phyloP scores from a whole-genome alignment of 2,888 invertebrate species.

The Brachyopa scutellaris region DNA sequence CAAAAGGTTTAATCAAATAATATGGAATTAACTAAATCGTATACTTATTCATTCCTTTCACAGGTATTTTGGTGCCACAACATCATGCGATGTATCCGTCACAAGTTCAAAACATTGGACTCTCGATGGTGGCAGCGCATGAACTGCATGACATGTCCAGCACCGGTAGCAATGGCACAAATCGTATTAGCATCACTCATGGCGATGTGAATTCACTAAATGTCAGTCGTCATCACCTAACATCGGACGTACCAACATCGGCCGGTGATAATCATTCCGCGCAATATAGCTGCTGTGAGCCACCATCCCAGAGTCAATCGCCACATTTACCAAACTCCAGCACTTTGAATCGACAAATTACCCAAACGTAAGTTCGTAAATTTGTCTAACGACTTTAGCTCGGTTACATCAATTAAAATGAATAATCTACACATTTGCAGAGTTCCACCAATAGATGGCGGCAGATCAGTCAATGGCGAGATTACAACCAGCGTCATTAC shows the following conservation, averaged over 20 bases:
- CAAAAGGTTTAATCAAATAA: constrained; percentile 4
- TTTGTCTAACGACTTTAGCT: not conserved
- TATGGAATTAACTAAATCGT: too few species aligned
- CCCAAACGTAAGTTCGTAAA: constrained; percentile 82
- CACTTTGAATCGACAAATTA: constrained; percentile 83
- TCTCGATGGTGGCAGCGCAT: constrained; percentile 73
- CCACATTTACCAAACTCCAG: constrained; percentile 83
- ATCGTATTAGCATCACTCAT: constrained; percentile 73
- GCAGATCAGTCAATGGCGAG: constrained; percentile 78
- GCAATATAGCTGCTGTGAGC: constrained; percentile 76
- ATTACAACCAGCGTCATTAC: constrained; percentile 83
- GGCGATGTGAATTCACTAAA: constrained; percentile 76
- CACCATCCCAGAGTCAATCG: constrained; percentile 81
- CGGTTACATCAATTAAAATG: constrained; percentile 5
- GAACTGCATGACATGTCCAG: constrained; percentile 80
- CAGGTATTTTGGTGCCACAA: constrained; percentile 34
- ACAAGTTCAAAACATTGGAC: constrained; percentile 76
- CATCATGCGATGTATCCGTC: constrained; percentile 79
- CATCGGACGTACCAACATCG: constrained; percentile 71
- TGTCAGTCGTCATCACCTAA: constrained; percentile 78
- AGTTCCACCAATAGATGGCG: constrained; percentile 84
- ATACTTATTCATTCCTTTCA: not conserved
- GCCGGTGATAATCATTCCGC: constrained; percentile 77
- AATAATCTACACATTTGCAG: constrained; percentile 79
- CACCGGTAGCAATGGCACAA: constrained; percentile 46